A percentile compares a stretch with the other conserved stretches of the same genome.
Evolutionary conservation across 2,113 vertebrate species (phyloP).

Genomic region (Sinocyclocheilus grahami): DNA sequence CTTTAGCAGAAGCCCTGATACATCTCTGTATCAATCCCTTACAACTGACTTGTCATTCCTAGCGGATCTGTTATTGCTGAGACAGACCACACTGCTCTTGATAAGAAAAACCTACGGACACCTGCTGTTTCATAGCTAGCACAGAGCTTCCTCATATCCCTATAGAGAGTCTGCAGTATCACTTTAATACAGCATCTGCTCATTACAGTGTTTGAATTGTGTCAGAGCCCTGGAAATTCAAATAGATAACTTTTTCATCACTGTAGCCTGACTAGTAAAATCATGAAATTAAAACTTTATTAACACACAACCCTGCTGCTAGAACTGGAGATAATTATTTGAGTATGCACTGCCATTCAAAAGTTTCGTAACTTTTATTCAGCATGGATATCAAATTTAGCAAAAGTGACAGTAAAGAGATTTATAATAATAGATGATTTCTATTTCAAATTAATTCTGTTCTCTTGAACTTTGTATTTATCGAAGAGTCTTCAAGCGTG

Average conservation of each 20-base stretch:
- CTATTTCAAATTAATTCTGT: neutral
- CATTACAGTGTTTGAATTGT: neutral
- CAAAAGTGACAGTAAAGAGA: neutral
- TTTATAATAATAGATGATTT: neutral
- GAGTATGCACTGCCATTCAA: neutral
- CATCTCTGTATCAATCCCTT: conserved; percentile 6
- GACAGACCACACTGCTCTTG: conserved; percentile 17
- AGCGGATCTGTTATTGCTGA: conserved; percentile 16
- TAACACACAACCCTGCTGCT: neutral
- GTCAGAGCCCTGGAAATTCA: neutral
- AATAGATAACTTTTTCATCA: neutral
- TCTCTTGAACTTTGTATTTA: too few species aligned
- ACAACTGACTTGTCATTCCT: conserved; percentile 13
- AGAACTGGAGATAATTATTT: neutral
- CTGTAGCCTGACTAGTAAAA: neutral
- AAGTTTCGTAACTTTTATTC: neutral
- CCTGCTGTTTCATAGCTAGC: conserved; percentile 21
- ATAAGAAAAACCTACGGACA: neutral
- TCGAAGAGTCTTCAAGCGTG: neutral
- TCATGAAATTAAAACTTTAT: neutral
- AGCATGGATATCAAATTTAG: neutral
- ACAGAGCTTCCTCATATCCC: neutral
- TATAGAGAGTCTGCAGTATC: neutral
- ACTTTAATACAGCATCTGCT: conserved; percentile 1
- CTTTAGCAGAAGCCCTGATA: neutral